Base-by-base conservation (phyloP, 2,888 invertebrate species). In the Sinhomidia bicolor region DNA sequence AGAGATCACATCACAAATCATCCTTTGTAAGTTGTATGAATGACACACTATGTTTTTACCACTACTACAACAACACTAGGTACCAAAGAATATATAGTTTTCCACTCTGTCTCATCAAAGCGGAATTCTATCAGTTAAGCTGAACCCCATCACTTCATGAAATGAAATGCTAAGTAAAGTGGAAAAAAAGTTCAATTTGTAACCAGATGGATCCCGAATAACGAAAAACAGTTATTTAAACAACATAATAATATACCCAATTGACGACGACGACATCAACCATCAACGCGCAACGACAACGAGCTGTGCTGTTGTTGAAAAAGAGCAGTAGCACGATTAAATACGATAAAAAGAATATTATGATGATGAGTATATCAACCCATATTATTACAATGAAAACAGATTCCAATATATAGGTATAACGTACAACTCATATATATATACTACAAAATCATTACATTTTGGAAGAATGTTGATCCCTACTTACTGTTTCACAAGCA, bases 181-280 rank as follows among this genome's bases (percentile, higher is more conserved):
- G 51, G 51, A 78, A 78, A 74, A n/a, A 78, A 74, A 29, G 51
- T n/a, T 78, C n/a, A 78, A 78, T 78, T 78, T 78, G 51, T 54
- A 78, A 78, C 76, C 76, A 78, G 76, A 54, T 78, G 76, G 29
- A 78, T 78, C 51, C 29, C 54, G 76, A 78, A 78, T 78, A 54
- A 47, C 54, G 54, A 78, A 54, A 74, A 51, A 9, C 32, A 54
- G 54, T 78, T 54, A 78, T 78, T 78, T 54, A 78, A 54, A 78
- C 76, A 78, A 54, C 76, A 74, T 74, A 47, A 74, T 74, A 47
- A 26, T 74, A 78, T 32, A 78, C 26, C 26, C 76, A 78, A 78
- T 78, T 78, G 76, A 54, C 51, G 54, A 78, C 57, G 76, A 54
- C 51, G 54, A 78, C 57, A 57, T 57, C 17, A 57, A 23, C 57